A percentile compares a stretch with the other conserved stretches of the same genome.
Evolutionary conservation across 2,113 vertebrate genomes (phyloP).

Genomic region (Heterocephalus glaber): DNA sequence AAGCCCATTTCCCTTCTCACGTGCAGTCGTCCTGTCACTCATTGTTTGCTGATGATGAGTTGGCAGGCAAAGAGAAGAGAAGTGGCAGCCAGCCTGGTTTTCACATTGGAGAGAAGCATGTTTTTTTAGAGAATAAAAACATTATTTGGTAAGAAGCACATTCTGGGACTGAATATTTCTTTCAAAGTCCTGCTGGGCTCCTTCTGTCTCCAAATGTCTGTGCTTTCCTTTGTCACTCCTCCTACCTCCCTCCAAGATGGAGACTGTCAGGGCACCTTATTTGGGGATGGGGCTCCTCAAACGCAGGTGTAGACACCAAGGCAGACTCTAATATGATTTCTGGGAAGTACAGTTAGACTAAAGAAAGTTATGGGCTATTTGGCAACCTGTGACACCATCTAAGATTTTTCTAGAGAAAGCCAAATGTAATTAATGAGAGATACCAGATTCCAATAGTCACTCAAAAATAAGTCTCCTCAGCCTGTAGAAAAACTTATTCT

Average conservation of each 20-base stretch:
- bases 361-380: slow-evolving; percentile 20
- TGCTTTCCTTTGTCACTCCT: slow-evolving; percentile 53
- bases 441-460: neutral
- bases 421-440: neutral
- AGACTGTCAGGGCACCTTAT: slow-evolving; percentile 44
- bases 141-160: slow-evolving; percentile 70
- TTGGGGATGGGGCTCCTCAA: neutral
- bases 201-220: slow-evolving; percentile 76
- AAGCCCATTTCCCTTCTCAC: slow-evolving; percentile 11
- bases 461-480: neutral
- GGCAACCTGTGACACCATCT: slow-evolving; percentile 31
- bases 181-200: slow-evolving; percentile 78
- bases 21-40: neutral
- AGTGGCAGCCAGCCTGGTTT: slow-evolving; percentile 73
- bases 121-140: slow-evolving; percentile 77
- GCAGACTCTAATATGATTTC: slow-evolving; percentile 1
- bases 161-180: slow-evolving; percentile 75
- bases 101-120: slow-evolving; percentile 69
- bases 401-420: slow-evolving; percentile 53
- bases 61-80: slow-evolving; percentile 63
- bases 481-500: neutral
- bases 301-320: neutral
- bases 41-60: slow-evolving; percentile 76
- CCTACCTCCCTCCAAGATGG: slow-evolving; percentile 67
- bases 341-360: neutral